Conservation (phyloP, 1,140 invertebrate genomes). For the Heliothis virescens region DNA sequence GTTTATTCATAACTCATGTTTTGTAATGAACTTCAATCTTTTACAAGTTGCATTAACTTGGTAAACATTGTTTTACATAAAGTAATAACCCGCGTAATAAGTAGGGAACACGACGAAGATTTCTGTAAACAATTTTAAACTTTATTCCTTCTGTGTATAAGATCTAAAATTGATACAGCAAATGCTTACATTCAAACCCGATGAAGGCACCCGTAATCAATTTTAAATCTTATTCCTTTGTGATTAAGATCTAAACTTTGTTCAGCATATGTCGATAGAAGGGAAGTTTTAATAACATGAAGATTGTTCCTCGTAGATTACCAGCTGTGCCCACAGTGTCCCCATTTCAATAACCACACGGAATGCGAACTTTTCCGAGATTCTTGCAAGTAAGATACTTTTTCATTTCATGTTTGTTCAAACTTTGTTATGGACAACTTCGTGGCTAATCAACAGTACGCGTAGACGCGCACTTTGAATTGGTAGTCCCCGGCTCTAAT, state of each 20-base stretch:
- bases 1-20: too few relatives aligned
- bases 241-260: neutral
- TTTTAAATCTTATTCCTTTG: neutral
- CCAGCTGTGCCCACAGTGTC: constrained; percentile 77
- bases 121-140: neutral
- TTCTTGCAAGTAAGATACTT: constrained; percentile 71
- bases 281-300: neutral
- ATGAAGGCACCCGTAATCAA: neutral
- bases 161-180: constrained; percentile 4
- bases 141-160: neutral
- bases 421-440: neutral
- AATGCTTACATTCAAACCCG: neutral
- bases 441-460: too few relatives aligned
- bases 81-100: neutral
- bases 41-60: too few relatives aligned
- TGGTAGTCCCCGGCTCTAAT: too few relatives aligned
- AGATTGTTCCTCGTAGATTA: constrained; percentile 63
- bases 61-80: too few relatives aligned
- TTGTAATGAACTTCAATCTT: too few relatives aligned
- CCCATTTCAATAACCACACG: constrained; percentile 70
- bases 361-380: constrained; percentile 78
- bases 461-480: too few relatives aligned
- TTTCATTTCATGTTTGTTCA: neutral
- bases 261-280: neutral
- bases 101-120: neutral